Evolutionary conservation across 2,113 vertebrate species (phyloP), one percentile per base, ranked within the genome.

Genomic region (Phrynocephalus versicolor): DNA sequence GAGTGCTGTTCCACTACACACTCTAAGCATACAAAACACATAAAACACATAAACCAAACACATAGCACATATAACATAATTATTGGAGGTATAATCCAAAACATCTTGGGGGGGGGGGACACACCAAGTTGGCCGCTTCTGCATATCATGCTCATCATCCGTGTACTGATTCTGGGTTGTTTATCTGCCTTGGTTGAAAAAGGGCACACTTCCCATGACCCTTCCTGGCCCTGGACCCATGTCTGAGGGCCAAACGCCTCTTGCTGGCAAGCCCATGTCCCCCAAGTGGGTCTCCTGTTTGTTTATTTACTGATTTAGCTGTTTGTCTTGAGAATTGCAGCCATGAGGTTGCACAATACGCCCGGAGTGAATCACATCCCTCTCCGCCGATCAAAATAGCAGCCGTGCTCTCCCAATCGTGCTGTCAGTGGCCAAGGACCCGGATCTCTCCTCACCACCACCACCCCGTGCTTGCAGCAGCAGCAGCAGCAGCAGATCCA

Each of bases 311-410:
- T 45, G 12, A 23, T 15, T 25, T 21, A 30, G 6, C 13, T 71
- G 55, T 0, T 12, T 30, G 45, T 75, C 45, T 82, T 9, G 33
- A 0, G 0, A 65, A 14, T 2, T 3, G 4, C 70, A 12, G 39
- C 0, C 81, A 0, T 67, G 64, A 69, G 58, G 45, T 92, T 94
- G 90, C 90, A 78, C 88, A 94, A 92, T 0, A 0, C 0, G 18
- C 41, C 4, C 55, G 78, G 87, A 85, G 82, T 84, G 92, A 87
- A 71, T 85, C 74, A 0, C 55, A 6, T 90, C 89, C 87, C 60
- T 77, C 78, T 90, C n/a, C 70, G 35, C 1, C 8, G 5, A 89
- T 86, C 76, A 77, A 89, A 93, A 91, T 41, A 86, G 84, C 55
- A 4, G 60, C 0, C 37, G 79, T n/a, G 39, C 87, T 92, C 91